These are phyloP conservation scores for Mionectes olivaceus DNA, from an alignment of 2,797 vertebrate species.

Conservation along the genomic window DNA sequence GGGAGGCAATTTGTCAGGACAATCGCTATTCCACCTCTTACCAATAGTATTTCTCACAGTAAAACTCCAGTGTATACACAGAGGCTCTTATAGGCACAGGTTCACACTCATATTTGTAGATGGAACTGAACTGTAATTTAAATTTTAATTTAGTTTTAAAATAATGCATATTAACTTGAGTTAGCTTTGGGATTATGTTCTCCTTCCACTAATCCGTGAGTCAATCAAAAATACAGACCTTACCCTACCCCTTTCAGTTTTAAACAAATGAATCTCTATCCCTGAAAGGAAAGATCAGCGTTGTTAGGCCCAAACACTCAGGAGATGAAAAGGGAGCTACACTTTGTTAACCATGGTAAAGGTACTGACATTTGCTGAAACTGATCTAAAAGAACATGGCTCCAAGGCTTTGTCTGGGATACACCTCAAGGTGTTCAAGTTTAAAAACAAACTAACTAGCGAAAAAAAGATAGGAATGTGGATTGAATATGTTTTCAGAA, in stretches of 20 bases:
- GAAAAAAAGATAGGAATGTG: neutral
- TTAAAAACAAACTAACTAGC: neutral
- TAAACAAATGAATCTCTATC: neutral
- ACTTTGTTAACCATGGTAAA: neutral
- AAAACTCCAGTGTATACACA: neutral
- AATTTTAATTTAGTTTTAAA: neutral
- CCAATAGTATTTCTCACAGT: neutral
- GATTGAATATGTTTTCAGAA: neutral
- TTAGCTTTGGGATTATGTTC: neutral
- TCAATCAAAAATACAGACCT: neutral
- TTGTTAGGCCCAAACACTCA: neutral
- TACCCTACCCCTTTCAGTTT: fast-evolving
- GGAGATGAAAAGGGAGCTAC: neutral
- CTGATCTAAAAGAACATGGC: neutral
- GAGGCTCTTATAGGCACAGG: neutral
- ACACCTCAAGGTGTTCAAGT: neutral
- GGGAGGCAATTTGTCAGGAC: slow-evolving; percentile 29
- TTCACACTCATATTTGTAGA: neutral
- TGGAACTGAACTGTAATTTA: neutral
- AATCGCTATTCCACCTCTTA: neutral
- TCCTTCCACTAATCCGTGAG: neutral
- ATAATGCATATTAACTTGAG: neutral
- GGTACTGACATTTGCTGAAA: neutral
- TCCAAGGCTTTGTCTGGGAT: neutral
- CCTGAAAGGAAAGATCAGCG: neutral